These are phyloP conservation scores for Hydropsyche betteni DNA, from an alignment of 2,888 invertebrate genomes.

Conservation along the genomic window DNA sequence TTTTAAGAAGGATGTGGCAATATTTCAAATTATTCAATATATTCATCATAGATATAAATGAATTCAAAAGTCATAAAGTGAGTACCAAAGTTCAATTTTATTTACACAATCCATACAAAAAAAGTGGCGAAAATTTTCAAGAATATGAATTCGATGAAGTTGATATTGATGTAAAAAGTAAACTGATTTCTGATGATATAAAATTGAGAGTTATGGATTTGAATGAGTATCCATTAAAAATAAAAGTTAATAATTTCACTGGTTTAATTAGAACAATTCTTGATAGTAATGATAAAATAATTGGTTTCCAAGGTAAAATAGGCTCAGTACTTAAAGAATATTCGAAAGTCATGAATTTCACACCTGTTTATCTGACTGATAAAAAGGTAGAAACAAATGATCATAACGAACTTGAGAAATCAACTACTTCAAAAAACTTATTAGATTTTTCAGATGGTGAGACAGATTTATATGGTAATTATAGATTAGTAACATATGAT, in stretches of 20 bases:
- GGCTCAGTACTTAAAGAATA: conserved; percentile 43
- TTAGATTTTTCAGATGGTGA: conserved; percentile 38
- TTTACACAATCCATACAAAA: conserved; percentile 25
- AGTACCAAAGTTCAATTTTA: background rate
- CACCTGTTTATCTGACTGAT: conserved; percentile 43
- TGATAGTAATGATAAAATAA: conserved; percentile 35
- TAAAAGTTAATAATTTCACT: conserved; percentile 40
- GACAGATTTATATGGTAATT: conserved; percentile 45
- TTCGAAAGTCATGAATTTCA: conserved; percentile 43
- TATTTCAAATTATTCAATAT: conserved; percentile 40
- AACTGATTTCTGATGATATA: background rate
- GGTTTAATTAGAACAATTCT: conserved; percentile 36
- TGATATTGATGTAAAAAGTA: conserved; percentile 26
- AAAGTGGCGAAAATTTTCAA: background rate
- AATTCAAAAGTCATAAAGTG: background rate
- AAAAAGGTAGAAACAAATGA: conserved; percentile 1
- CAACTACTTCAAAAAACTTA: background rate
- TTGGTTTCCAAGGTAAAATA: conserved; percentile 41
- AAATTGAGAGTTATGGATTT: conserved; percentile 39
- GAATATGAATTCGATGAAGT: background rate
- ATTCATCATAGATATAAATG: conserved; percentile 15
- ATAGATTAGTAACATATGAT: conserved; percentile 23
- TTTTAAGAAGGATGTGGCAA: conserved; percentile 39
- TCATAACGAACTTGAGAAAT: background rate
- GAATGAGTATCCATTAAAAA: conserved; percentile 39